A percentile compares a stretch with the other conserved stretches of the same genome.
These are phyloP conservation scores for Serrognathus titanus DNA, from an alignment of 2,888 invertebrate genomes.

Conservation along the genomic window DNA sequence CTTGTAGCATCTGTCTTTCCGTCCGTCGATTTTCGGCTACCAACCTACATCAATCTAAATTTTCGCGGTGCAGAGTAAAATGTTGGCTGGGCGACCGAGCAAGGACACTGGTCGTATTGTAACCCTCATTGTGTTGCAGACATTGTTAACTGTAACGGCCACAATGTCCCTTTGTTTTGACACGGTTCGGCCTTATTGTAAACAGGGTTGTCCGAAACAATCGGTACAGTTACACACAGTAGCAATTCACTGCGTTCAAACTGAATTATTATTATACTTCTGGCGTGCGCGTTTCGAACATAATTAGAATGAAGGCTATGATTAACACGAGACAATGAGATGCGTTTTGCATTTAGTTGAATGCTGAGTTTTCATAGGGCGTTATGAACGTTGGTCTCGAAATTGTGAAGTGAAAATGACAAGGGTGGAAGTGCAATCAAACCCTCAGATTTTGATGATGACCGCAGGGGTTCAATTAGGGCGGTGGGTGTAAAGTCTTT, in stretches of 20 bases:
- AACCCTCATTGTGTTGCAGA: constrained; percentile 36
- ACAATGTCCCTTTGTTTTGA: constrained; percentile 43
- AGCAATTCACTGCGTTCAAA: constrained; percentile 30
- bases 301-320: too few relatives aligned
- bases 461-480: constrained; percentile 30
- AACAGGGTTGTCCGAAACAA: constrained; percentile 39
- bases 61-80: constrained; percentile 23
- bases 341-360: too few relatives aligned
- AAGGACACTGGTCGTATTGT: constrained; percentile 37
- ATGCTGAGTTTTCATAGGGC: too few relatives aligned
- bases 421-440: constrained; percentile 15
- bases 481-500: constrained; percentile 26
- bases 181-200: constrained; percentile 42
- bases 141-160: constrained; percentile 45
- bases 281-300: background rate
- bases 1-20: constrained; percentile 17
- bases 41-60: constrained; percentile 30
- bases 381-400: background rate
- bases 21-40: constrained; percentile 6
- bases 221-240: constrained; percentile 33
- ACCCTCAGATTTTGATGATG: constrained; percentile 14
- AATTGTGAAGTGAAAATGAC: constrained; percentile 21
- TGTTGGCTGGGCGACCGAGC: constrained; percentile 32
- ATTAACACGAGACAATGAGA: too few relatives aligned
- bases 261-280: constrained; percentile 23